A percentile compares a stretch with the other conserved stretches of the same genome.
phyloP scores from a whole-genome alignment of 1,140 invertebrate species.

The Zaprionus lachaisei region DNA sequence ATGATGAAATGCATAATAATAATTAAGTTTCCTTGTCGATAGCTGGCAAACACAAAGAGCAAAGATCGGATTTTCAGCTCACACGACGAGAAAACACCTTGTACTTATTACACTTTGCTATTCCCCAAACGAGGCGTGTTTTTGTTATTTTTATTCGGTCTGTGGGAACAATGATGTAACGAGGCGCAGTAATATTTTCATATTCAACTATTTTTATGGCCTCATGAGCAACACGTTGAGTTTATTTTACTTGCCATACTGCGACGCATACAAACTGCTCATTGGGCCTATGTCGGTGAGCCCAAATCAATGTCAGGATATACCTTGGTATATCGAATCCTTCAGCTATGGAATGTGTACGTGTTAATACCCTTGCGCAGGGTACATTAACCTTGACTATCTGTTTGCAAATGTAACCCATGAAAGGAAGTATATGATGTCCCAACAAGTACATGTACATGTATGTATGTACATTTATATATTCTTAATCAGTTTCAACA shows the following conservation, averaged over 20 bases:
- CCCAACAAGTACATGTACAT: background rate
- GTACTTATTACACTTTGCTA: background rate
- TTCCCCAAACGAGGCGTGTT: background rate
- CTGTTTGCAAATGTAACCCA: background rate
- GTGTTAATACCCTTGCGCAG: background rate
- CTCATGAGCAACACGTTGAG: slow-evolving; percentile 64
- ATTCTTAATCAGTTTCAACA: too few relatives aligned
- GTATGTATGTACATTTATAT: background rate
- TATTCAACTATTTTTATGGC: slow-evolving; percentile 58
- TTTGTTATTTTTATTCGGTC: background rate
- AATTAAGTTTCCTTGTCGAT: background rate
- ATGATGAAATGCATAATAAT: background rate
- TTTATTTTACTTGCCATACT: slow-evolving; percentile 61
- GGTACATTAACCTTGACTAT: background rate
- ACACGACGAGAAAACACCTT: background rate
- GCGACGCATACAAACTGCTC: slow-evolving; percentile 75
- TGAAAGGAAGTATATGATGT: background rate
- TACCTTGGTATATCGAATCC: slow-evolving; percentile 21
- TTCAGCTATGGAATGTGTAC: slow-evolving; percentile 65
- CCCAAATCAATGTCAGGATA: slow-evolving; percentile 65
- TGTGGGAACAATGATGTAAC: slow-evolving; percentile 30
- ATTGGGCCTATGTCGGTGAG: slow-evolving; percentile 61
- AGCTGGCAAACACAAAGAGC: too few relatives aligned
- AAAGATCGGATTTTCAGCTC: too few relatives aligned
- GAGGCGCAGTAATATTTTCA: slow-evolving; percentile 36